phyloP scores from a whole-genome alignment of 2,113 vertebrate species.

The Proterorhinus semilunaris region DNA sequence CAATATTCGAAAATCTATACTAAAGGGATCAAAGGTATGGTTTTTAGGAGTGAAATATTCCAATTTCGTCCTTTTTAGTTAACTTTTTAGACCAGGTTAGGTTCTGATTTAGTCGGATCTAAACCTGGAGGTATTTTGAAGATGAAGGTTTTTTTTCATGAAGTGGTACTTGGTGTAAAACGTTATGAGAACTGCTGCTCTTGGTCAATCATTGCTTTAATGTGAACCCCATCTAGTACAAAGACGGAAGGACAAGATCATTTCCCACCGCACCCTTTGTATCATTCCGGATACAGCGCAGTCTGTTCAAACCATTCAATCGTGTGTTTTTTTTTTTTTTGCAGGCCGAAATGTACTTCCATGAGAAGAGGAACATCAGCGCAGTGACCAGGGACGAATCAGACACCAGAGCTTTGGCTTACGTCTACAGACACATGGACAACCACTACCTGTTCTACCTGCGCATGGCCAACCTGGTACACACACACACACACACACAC shows the following conservation, averaged over 20 bases:
- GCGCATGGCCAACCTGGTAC: constrained; percentile 66
- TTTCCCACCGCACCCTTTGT: not conserved
- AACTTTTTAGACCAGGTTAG: too few species aligned
- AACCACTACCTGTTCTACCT: constrained; percentile 66
- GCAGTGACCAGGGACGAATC: constrained; percentile 63
- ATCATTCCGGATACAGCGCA: too few species aligned
- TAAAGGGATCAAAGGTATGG: too few species aligned
- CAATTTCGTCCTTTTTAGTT: too few species aligned
- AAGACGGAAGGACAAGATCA: not conserved
- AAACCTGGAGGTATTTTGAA: too few species aligned
- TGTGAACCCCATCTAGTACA: not conserved
- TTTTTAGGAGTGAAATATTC: too few species aligned
- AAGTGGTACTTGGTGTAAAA: too few species aligned
- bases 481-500: not conserved
- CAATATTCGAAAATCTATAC: too few species aligned
- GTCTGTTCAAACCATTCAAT: not conserved
- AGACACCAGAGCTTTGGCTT: constrained; percentile 72
- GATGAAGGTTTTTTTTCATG: too few species aligned
- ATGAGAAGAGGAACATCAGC: constrained; percentile 61
- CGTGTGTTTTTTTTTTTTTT: not conserved
- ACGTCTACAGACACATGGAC: constrained; percentile 56
- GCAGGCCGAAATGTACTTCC: constrained; percentile 61
- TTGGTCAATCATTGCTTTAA: too few species aligned
- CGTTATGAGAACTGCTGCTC: too few species aligned
- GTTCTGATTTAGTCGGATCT: too few species aligned